phyloP scores from a whole-genome alignment of 2,113 vertebrate species.

The Pungitius pungitius region DNA sequence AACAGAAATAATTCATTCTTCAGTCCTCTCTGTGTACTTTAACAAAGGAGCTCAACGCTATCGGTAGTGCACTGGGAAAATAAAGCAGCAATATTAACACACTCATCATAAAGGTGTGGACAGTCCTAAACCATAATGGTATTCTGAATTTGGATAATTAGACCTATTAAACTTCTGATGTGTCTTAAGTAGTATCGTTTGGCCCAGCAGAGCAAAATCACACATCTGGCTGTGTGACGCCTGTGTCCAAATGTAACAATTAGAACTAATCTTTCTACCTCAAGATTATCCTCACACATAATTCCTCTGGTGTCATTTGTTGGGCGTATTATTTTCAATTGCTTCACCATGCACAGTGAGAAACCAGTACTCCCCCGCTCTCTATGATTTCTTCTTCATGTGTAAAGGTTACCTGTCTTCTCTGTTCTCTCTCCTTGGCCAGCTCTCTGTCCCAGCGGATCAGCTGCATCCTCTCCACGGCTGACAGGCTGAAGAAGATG shows the following conservation, averaged over 20 bases:
- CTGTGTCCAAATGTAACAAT: not conserved
- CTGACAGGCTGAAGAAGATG: conserved; percentile 75
- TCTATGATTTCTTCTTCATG: not conserved
- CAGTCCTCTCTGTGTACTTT: not conserved
- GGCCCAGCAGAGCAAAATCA: not conserved
- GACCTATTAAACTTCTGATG: not conserved
- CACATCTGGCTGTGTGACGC: not conserved
- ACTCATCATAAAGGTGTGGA: not conserved
- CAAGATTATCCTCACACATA: not conserved
- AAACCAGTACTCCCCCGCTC: not conserved
- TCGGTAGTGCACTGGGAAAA: not conserved
- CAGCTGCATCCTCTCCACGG: conserved; percentile 76
- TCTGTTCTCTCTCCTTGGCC: conserved; percentile 57
- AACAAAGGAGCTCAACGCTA: conserved; percentile 1
- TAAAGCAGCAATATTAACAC: not conserved
- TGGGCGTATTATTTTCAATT: not conserved
- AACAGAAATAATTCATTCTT: conserved; percentile 12
- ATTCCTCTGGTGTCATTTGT: too few species aligned
- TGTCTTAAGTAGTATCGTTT: not conserved
- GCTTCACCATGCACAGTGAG: not conserved
- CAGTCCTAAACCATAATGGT: not conserved
- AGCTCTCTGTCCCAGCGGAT: conserved; percentile 78
- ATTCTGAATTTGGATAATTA: not conserved
- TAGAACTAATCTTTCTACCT: not conserved
- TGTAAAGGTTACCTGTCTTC: conserved; percentile 62